Percentiles rank a stretch among this genome's conserved stretches.
Conservation (phyloP, 2,797 vertebrate genomes). For the Adelosebastes latens region DNA sequence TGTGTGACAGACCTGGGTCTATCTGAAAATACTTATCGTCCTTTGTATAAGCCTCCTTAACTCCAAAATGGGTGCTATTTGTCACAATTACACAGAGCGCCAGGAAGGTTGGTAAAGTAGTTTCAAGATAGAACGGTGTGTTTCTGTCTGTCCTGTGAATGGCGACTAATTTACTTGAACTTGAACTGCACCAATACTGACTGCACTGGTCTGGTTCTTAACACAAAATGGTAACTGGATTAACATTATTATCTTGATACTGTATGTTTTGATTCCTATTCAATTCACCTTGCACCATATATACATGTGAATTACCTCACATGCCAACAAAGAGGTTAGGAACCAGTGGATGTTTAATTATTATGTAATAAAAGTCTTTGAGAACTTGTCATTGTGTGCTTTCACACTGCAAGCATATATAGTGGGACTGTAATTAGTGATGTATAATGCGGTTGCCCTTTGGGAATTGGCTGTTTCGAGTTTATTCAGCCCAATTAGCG, state of each 20-base stretch:
- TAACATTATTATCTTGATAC: neutral
- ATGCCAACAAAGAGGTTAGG: neutral
- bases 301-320: neutral
- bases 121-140: neutral
- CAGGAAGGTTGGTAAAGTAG: neutral
- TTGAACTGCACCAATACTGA: neutral
- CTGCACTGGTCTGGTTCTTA: neutral
- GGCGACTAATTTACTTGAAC: neutral
- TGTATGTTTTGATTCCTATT: neutral
- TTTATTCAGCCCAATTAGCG: conserved; percentile 60
- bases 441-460: conserved; percentile 39
- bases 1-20: neutral
- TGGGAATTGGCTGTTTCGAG: conserved; percentile 41
- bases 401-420: conserved; percentile 10
- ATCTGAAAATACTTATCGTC: conserved; percentile 1
- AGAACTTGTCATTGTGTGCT: conserved; percentile 9
- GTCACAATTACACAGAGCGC: conserved; percentile 32
- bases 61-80: conserved; percentile 25
- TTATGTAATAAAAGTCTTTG: neutral
- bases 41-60: conserved; percentile 21
- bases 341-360: neutral
- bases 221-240: neutral
- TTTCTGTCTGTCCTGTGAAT: conserved; percentile 7
- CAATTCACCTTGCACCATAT: neutral
- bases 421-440: conserved; percentile 45